Percentiles rank a stretch among this genome's conserved stretches.
Evolutionary conservation across 2,797 vertebrate genomes (phyloP).

Genomic region (Cynodonichthys magdalenae): DNA sequence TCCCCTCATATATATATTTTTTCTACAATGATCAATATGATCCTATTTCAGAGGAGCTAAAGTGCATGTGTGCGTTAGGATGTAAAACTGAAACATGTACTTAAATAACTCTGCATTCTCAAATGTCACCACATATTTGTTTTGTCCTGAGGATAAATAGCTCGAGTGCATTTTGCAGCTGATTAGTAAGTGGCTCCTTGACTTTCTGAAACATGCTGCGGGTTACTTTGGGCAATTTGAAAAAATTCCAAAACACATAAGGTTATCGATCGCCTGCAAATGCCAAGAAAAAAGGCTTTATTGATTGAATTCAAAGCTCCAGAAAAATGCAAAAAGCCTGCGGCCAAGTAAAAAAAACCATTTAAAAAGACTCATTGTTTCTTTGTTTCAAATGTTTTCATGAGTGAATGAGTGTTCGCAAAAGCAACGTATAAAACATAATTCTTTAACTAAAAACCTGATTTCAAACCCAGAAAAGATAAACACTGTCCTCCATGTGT

Average conservation of each 20-base stretch:
- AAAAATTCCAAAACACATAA: slow-evolving; percentile 47
- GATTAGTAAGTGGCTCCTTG: slow-evolving; percentile 24
- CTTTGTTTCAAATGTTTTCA: background rate
- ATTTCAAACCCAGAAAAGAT: background rate
- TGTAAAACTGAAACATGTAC: slow-evolving; percentile 18
- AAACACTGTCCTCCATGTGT: background rate
- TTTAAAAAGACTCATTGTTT: slow-evolving; percentile 20
- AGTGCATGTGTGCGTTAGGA: slow-evolving; percentile 3
- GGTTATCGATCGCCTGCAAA: slow-evolving; percentile 69
- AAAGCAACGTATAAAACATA: background rate
- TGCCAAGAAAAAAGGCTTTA: slow-evolving; percentile 64
- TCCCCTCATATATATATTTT: background rate
- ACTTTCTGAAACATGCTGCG: slow-evolving; percentile 29
- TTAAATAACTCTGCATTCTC: slow-evolving; percentile 45
- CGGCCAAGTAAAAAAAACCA: slow-evolving; percentile 4
- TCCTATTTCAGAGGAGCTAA: slow-evolving; percentile 11
- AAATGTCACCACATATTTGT: slow-evolving; percentile 64
- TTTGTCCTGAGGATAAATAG: slow-evolving; percentile 41
- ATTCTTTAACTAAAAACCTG: background rate
- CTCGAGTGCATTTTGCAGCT: slow-evolving; percentile 29
- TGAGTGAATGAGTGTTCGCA: background rate
- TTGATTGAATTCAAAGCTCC: slow-evolving; percentile 29
- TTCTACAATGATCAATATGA: slow-evolving; percentile 35
- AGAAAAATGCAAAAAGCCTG: slow-evolving; percentile 32
- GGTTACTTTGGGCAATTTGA: slow-evolving; percentile 41